Conservation (phyloP, 2,888 invertebrate species). For the Dynastes grantii region DNA sequence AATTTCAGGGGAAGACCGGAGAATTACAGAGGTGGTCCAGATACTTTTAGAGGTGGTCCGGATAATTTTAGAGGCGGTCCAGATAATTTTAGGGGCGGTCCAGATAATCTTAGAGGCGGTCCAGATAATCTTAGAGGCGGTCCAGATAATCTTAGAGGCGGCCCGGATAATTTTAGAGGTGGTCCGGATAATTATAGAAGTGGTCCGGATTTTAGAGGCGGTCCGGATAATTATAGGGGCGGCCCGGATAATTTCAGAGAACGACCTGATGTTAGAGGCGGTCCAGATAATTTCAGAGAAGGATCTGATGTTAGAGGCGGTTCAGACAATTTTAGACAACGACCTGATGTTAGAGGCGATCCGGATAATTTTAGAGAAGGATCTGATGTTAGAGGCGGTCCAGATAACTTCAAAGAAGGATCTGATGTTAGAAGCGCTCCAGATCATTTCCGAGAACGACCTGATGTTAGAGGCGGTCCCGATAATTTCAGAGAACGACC, state of each 20-base stretch:
- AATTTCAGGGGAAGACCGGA: conserved; percentile 50
- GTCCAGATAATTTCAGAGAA: conserved; percentile 44
- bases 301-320: conserved; percentile 50
- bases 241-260: conserved; percentile 44
- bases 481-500: conserved; percentile 37
- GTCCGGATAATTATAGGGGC: conserved; percentile 20
- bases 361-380: conserved; percentile 46
- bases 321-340: conserved; percentile 47
- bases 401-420: conserved; percentile 45
- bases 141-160: conserved; percentile 9
- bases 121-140: conserved; percentile 37
- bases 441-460: conserved; percentile 42
- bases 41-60: conserved; percentile 38
- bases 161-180: conserved; percentile 31
- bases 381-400: conserved; percentile 51
- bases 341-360: conserved; percentile 50
- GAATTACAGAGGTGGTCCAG: conserved; percentile 43
- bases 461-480: conserved; percentile 28
- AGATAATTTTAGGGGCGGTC: conserved; percentile 44
- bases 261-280: conserved; percentile 29
- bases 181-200: conserved; percentile 49
- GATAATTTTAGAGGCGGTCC: conserved; percentile 42
- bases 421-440: conserved; percentile 52
- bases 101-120: conserved; percentile 48
- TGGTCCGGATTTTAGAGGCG: conserved; percentile 45